A percentile compares a stretch with the other conserved stretches of the same genome.
Conservation (phyloP, 1,140 invertebrate species). For the Trichogramma pretiosum region DNA sequence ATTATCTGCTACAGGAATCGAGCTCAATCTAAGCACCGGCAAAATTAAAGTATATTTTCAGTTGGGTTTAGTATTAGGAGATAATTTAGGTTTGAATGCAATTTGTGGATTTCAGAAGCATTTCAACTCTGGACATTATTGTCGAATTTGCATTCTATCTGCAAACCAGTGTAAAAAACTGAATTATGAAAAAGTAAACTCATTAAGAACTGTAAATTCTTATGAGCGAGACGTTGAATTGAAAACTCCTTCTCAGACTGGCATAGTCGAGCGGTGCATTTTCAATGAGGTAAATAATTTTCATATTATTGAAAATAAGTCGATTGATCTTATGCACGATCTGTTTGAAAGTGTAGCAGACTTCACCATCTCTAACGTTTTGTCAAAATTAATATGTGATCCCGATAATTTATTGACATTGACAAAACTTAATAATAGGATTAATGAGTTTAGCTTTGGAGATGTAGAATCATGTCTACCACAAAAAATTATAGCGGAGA, state of each 20-base stretch:
- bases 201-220: background rate
- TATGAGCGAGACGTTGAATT: background rate
- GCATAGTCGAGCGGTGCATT: constrained; percentile 3
- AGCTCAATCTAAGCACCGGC: too few species aligned
- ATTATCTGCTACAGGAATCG: too few species aligned
- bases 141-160: background rate
- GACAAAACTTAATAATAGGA: too few species aligned
- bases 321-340: constrained; percentile 6
- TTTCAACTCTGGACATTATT: background rate
- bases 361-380: too few species aligned
- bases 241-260: background rate
- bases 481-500: too few species aligned
- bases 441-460: too few species aligned
- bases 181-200: background rate
- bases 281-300: constrained; percentile 4
- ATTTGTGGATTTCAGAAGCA: constrained; percentile 2
- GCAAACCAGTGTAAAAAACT: background rate
- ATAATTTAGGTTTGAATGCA: too few species aligned
- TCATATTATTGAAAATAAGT: background rate
- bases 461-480: too few species aligned
- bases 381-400: too few species aligned
- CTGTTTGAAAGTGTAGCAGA: constrained; percentile 1
- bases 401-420: too few species aligned
- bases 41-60: too few species aligned
- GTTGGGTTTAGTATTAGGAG: too few species aligned